phyloP scores from a whole-genome alignment of 2,113 vertebrate species.

The Eubucco bourcierii region DNA sequence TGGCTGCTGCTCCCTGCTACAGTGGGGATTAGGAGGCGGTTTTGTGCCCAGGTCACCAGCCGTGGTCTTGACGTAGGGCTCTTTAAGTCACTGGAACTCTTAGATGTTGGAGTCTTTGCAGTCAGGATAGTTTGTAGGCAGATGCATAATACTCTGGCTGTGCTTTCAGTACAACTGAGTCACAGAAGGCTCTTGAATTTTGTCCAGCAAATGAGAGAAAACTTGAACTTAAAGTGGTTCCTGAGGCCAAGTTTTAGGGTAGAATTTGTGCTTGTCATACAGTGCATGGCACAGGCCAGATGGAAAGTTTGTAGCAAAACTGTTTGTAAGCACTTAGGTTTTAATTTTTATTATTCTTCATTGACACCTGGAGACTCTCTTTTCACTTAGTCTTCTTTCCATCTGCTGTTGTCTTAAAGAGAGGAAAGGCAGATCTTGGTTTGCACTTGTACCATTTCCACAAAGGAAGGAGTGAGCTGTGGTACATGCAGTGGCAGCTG shows the following conservation, averaged over 20 bases:
- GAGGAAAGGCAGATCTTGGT: neutral
- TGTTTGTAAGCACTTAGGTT: neutral
- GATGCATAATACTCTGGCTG: neutral
- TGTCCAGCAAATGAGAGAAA: neutral
- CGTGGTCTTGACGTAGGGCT: neutral
- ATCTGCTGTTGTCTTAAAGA: neutral
- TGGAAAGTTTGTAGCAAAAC: neutral
- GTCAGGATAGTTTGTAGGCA: neutral
- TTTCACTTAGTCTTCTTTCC: neutral
- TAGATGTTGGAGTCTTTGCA: neutral
- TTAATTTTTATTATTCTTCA: neutral
- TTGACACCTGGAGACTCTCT: neutral
- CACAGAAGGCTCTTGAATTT: neutral
- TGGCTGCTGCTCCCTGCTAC: neutral
- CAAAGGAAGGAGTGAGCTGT: neutral
- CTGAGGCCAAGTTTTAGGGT: neutral
- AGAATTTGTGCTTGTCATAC: neutral
- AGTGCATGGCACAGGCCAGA: neutral
- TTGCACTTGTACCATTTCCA: neutral
- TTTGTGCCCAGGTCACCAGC: neutral
- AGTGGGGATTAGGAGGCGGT: neutral
- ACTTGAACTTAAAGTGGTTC: neutral
- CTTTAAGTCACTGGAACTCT: neutral
- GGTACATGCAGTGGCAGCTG: rapidly evolving
- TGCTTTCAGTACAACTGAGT: neutral